Base-by-base conservation (phyloP, 2,888 invertebrate genomes). In the Morpho helenor region DNA sequence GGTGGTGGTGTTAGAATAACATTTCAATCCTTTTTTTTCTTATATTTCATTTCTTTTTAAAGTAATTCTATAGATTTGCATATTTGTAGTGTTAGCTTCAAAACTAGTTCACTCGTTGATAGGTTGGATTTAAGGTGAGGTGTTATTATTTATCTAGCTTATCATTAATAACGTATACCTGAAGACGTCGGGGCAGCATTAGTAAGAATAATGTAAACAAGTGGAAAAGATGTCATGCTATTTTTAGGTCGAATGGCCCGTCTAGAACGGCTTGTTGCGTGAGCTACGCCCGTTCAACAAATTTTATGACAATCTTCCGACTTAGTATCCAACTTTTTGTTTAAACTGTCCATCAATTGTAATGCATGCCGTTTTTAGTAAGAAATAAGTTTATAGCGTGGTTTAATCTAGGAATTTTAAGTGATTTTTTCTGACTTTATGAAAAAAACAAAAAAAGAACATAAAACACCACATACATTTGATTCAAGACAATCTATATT, bases 251-350 rank as follows among this genome's bases (percentile, higher is more conserved):
- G 47, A 45, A 57, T 49, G 41, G 49, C 65, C 68, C 61, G 62
- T 61, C 56, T 44, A 50, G 44, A 51, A 47, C 62, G 60, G 56
- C 62, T 67, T 68, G 88, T 54, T 54, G 54, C 89, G 87, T 89
- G 88, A 68, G 69, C 64, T 66, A 72, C 64, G 73, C 80, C 81
- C 86, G 76, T 87, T 86, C 77, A 75, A 71, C 74, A 79, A 81
- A 83, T 84, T 87, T 87, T 88, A 88, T 87, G 87, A 87, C 80
- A 59, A 49, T 59, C 60, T 64, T 64, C 66, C 66, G 64, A 59
- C 74, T 77, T 77, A 80, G 73, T 87, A 85, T 84, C 82, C 86
- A 83, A 84, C 82, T 87, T 87, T 88, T 88, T 87, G 84, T 84
- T 83, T 80, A 82, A 86, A 82, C 80, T 80, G 80, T 79, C 79